Conservation (phyloP, 2,797 vertebrate genomes). For the Smutsia gigantea region DNA sequence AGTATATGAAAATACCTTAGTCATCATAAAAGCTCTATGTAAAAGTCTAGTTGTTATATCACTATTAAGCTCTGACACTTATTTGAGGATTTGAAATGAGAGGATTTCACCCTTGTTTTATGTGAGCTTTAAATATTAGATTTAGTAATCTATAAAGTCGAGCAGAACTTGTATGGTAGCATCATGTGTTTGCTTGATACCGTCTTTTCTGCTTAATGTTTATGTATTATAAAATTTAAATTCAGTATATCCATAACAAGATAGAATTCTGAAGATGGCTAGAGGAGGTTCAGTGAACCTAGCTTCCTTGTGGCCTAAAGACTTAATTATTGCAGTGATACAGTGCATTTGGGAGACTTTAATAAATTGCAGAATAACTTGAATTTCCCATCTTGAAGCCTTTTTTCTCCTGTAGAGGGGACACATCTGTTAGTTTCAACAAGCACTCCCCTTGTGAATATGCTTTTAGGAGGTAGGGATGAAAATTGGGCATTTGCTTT, state of each 20-base stretch:
- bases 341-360: constrained; percentile 33
- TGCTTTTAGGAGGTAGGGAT: constrained; percentile 38
- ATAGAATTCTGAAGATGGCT: constrained; percentile 39
- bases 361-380: neutral
- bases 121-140: constrained; percentile 51
- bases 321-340: constrained; percentile 58
- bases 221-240: constrained; percentile 51
- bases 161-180: neutral
- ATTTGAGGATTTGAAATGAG: neutral
- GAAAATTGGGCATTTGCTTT: constrained; percentile 60
- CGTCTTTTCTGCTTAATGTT: constrained; percentile 61
- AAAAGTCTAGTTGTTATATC: constrained; percentile 45
- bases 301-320: constrained; percentile 32
- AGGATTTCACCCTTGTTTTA: constrained; percentile 41
- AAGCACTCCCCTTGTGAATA: constrained; percentile 33
- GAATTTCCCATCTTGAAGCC: constrained; percentile 44
- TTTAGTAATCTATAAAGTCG: constrained; percentile 24
- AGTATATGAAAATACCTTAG: constrained; percentile 46
- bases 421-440: constrained; percentile 54
- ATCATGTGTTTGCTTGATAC: constrained; percentile 49
- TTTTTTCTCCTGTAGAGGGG: neutral
- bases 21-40: constrained; percentile 53
- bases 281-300: neutral
- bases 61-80: constrained; percentile 27
- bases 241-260: neutral